phyloP scores from a whole-genome alignment of 2,113 vertebrate species.

The Ornithorhynchus anatinus region DNA sequence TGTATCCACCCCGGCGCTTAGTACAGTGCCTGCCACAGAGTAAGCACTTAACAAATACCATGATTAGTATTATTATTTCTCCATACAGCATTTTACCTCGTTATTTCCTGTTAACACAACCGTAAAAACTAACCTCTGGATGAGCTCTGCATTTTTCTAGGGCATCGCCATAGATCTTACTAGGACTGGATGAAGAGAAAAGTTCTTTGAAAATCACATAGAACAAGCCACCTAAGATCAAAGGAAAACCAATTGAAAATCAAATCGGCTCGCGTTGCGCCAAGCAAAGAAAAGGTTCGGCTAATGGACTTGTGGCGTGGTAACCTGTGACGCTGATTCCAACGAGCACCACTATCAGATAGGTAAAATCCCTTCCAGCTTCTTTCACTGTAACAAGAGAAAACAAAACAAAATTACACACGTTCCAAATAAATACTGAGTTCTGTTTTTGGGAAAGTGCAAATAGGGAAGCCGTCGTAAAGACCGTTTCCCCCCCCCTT shows the following conservation, averaged over 20 bases:
- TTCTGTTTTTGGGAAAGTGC: background rate
- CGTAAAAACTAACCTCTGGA: slow-evolving; percentile 82
- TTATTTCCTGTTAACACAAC: background rate
- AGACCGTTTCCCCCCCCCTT: too few relatives aligned
- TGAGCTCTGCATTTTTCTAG: slow-evolving; percentile 87
- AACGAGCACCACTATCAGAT: slow-evolving; percentile 87
- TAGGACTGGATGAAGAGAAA: slow-evolving; percentile 92
- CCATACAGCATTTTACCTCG: background rate
- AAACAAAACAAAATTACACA: background rate
- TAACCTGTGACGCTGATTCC: slow-evolving; percentile 91
- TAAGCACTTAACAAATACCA: too few relatives aligned
- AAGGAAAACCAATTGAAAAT: slow-evolving; percentile 32
- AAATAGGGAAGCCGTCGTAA: too few relatives aligned
- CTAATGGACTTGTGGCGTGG: slow-evolving; percentile 17
- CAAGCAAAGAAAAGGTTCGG: background rate
- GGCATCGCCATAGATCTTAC: slow-evolving; percentile 89
- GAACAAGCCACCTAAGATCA: slow-evolving; percentile 84
- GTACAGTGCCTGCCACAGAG: too few relatives aligned
- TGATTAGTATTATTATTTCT: background rate
- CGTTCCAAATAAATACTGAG: background rate
- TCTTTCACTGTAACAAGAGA: slow-evolving; percentile 83
- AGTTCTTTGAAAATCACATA: slow-evolving; percentile 93
- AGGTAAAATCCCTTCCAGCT: slow-evolving; percentile 89
- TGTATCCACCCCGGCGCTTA: too few relatives aligned
- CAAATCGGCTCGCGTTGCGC: background rate